A percentile compares a stretch with the other conserved stretches of the same genome.
phyloP scores from a whole-genome alignment of 2,888 invertebrate genomes.

The Oligia strigilis region DNA sequence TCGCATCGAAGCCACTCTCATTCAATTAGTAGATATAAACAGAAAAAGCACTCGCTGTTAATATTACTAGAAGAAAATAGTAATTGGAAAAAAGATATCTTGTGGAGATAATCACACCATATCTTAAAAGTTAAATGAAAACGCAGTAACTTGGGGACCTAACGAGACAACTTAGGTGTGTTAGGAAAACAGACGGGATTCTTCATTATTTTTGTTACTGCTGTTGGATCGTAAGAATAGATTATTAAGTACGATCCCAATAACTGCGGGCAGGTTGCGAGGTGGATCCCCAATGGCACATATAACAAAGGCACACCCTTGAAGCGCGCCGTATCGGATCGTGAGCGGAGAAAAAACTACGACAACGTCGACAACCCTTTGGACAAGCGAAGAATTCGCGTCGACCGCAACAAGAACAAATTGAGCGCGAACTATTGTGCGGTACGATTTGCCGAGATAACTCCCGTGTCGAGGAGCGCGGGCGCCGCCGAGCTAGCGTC shows the following conservation, averaged over 20 bases:
- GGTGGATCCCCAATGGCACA: conserved; percentile 76
- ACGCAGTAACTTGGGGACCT: conserved; percentile 10
- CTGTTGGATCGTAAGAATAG: conserved; percentile 69
- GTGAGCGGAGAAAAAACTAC: conserved; percentile 85
- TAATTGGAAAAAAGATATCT: conserved; percentile 13
- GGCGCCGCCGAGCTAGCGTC: conserved; percentile 79
- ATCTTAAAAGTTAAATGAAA: conserved; percentile 7
- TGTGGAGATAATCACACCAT: background rate
- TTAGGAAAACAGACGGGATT: background rate
- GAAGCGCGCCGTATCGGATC: conserved; percentile 74
- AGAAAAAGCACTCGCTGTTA: conserved; percentile 2
- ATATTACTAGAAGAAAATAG: conserved; percentile 1
- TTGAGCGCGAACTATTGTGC: conserved; percentile 89
- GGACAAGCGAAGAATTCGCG: conserved; percentile 88
- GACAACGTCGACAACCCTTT: conserved; percentile 81
- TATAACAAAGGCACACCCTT: conserved; percentile 80
- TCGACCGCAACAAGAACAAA: conserved; percentile 90
- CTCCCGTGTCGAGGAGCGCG: conserved; percentile 85
- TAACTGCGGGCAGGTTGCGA: conserved; percentile 76
- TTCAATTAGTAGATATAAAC: conserved; percentile 20
- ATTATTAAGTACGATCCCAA: conserved; percentile 70
- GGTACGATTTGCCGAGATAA: conserved; percentile 89
- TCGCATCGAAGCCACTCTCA: conserved; percentile 16
- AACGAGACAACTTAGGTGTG: background rate
- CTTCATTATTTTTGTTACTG: conserved; percentile 55